A percentile compares a stretch with the other conserved stretches of the same genome.
Conservation (phyloP, 92 coral and sea anemone genomes). For the Epizoanthus illoricatus region DNA sequence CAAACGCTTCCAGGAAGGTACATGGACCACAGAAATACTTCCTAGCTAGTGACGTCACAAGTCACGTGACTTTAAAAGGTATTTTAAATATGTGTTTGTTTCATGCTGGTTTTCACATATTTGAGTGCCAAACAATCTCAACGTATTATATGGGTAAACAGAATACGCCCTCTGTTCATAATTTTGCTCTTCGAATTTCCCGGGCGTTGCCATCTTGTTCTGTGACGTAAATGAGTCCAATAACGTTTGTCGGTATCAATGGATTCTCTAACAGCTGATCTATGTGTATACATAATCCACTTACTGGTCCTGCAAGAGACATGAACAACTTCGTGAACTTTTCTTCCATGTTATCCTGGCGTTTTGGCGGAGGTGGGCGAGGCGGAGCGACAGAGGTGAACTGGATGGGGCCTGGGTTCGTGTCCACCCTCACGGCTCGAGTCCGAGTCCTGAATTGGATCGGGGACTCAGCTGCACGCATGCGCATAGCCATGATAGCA, state of each 20-base stretch:
- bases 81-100: no score
- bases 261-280: background rate
- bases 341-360: conserved; percentile 21
- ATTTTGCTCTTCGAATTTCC: no score
- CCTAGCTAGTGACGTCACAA: no score
- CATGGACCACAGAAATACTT: no score
- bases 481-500: conserved; percentile 8
- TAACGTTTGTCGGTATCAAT: background rate
- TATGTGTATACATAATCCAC: background rate
- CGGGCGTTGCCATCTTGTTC: no score
- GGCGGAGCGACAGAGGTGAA: conserved; percentile 32
- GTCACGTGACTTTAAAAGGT: no score
- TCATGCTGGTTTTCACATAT: no score
- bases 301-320: conserved; percentile 39
- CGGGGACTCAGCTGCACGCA: background rate
- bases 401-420: conserved; percentile 31
- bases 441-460: conserved; percentile 7
- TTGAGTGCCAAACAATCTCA: no score
- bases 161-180: no score
- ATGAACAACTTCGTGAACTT: conserved; percentile 27
- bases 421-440: background rate
- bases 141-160: no score
- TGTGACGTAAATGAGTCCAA: background rate
- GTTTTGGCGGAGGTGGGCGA: conserved; percentile 22
- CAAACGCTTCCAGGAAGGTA: no score